Evolutionary conservation across 2,113 vertebrate genomes (phyloP), one percentile per base, ranked within the genome.

Genomic region (Eptesicus fuscus): DNA sequence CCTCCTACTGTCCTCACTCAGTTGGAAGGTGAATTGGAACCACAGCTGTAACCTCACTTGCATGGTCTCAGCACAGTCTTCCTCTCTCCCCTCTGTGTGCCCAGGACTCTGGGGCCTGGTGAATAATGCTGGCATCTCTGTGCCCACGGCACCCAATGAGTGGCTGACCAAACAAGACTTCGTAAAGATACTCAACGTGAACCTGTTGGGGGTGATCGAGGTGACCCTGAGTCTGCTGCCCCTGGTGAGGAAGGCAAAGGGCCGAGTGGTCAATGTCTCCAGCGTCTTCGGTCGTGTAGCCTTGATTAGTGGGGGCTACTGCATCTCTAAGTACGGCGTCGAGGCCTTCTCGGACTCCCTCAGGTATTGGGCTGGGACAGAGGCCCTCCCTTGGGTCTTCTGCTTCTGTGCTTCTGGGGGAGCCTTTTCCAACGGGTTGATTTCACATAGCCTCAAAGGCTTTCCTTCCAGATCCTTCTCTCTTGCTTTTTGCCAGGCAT

Each of bases 41-140:
- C 8, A 2, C 3, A 53, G 9, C 13, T 6, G 28, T 18, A 20
- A n/a, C 59, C 13, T 17, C 9, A 5, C 18, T 42, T 42, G 28
- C 28, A 16, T 2, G 12, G 40, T 4, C 18, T 22, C 11, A 61
- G n/a, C 17, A 9, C 13, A 47, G 3, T 5, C 7, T 51, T 20
- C 9, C 14, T 65, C 22, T 59, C 47, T 40, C 4, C 4, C 14
- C 77, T 12, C 78, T 83, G 30, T 63, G 20, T 90, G 49, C 3
- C 0, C 95, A 99, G 99, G 99, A 59, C 98, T 99, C 73, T 99
- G 99, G 99, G 98, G 98, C 1, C 95, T 99, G 93, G 98, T 99
- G 73, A 76, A 76, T 76, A 76, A 76, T 1, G 73, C 73, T 76
- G 73, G 73, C 73, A 32, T 76, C 73, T 11, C 82, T 3, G 0